A percentile compares a stretch with the other conserved stretches of the same genome.
These are phyloP conservation scores for Physeter macrocephalus DNA, from an alignment of 2,113 vertebrate genomes.

Conservation along the genomic window DNA sequence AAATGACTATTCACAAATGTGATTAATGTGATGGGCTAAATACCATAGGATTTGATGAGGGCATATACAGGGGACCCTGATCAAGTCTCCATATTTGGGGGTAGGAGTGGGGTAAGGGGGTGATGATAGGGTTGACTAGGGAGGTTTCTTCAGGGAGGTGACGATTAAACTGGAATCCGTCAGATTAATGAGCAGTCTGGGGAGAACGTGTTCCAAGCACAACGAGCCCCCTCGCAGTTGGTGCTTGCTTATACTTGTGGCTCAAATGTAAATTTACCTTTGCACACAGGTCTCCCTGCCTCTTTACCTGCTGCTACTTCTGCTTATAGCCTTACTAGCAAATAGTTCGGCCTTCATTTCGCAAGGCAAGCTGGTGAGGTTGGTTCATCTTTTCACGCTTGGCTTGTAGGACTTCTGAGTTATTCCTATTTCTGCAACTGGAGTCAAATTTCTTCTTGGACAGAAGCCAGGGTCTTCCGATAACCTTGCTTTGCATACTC, in stretches of 20 bases:
- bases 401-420: not conserved
- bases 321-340: not conserved
- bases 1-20: not conserved
- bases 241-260: not conserved
- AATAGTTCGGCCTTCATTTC: not conserved
- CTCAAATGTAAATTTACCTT: not conserved
- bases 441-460: not conserved
- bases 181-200: not conserved
- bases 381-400: not conserved
- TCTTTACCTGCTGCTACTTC: not conserved
- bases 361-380: not conserved
- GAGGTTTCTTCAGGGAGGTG: not conserved
- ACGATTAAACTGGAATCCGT: not conserved
- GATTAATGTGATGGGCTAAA: not conserved
- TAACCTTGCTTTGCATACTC: not conserved
- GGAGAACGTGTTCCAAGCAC: not conserved
- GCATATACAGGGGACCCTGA: not conserved
- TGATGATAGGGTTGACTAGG: not conserved
- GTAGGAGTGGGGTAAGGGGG: accelerated
- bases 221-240: not conserved
- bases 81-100: not conserved
- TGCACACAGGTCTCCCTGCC: not conserved
- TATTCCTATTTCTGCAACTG: conserved; percentile 16
- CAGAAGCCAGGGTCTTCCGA: not conserved
- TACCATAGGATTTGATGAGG: not conserved